phyloP scores from a whole-genome alignment of 1,140 invertebrate species.

The Penaeus vannamei region DNA sequence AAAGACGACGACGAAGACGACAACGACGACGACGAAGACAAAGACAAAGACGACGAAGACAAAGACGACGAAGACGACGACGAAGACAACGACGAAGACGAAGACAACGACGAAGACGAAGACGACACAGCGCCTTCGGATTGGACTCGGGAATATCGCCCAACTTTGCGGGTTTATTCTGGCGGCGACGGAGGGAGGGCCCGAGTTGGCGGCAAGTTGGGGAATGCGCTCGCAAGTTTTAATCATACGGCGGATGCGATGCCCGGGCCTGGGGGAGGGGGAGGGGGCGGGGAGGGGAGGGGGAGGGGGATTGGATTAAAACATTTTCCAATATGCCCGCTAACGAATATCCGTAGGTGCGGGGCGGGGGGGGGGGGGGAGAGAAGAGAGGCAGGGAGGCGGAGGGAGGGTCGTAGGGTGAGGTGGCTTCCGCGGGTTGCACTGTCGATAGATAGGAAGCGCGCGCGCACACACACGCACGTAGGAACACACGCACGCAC shows the following conservation, averaged over 20 bases:
- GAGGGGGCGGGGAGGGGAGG: background rate
- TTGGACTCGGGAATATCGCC: constrained; percentile 20
- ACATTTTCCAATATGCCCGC: constrained; percentile 24
- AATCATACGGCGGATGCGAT: constrained; percentile 26
- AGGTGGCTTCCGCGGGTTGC: no score
- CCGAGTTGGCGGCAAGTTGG: constrained; percentile 4
- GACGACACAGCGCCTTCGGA: background rate
- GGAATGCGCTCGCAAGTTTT: constrained; percentile 36
- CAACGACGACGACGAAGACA: no score
- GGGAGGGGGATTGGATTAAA: constrained; percentile 7
- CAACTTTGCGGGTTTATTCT: background rate
- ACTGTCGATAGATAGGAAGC: no score
- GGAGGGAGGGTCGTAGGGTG: background rate
- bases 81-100: no score
- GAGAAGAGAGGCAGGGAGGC: background rate
- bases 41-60: no score
- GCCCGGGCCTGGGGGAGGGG: background rate
- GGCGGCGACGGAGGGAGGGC: background rate
- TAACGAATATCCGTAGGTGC: constrained; percentile 27
- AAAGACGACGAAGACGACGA: background rate
- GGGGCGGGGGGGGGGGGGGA: background rate
- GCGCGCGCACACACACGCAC: no score
- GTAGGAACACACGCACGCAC: no score
- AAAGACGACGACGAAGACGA: background rate
- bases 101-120: no score